Evolutionary conservation across 2,797 vertebrate species (phyloP), one percentile per base, ranked within the genome.

Genomic region (Hyperoplus immaculatus): DNA sequence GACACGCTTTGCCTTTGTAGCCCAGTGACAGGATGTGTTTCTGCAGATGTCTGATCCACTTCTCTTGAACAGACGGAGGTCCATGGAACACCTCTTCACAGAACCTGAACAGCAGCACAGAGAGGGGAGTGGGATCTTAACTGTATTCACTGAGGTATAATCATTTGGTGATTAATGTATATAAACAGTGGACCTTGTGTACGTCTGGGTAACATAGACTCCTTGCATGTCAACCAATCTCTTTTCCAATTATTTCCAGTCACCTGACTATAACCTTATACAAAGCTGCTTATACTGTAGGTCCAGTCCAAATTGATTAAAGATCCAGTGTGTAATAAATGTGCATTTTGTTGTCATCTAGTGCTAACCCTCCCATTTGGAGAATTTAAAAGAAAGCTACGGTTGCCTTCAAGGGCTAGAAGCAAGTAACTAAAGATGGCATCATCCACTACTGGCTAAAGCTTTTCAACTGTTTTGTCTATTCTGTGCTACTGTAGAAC

Each of bases 81-180:
- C 98, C 98, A 0, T 96, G 96, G 88, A 99, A 99, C 77, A 98
- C 97, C 90, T 97, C 95, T 69, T 98, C 97, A 81, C 98, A 99
- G 91, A 99, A 99, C 94, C 98, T 99, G 86, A 15, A 46, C 43
- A 74, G 42, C 56, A 68, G 55, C 21, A 75, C 14, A 83, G 38
- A 78, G 6, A 75, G 9, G 1, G 6, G 5, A 36, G 16, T 45
- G 7, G 58, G 11, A 60, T 18, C 21, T 53, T 18, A 12, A n/a
- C 15, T 0, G 16, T 42, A 47, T 38, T 42, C 18, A 39, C 10
- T 3, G 0, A 57, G 5, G 3, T 9, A 8, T 5, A 49, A 36
- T 7, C 12, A 4, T 1, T 42, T 53, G 14, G 15, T 8, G 1
- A 42, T 0, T 12, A 29, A 14, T 13, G 39, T 65, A 4, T 56